Base-by-base conservation (phyloP, 2,888 invertebrate genomes). In the Copidosoma aretas region DNA sequence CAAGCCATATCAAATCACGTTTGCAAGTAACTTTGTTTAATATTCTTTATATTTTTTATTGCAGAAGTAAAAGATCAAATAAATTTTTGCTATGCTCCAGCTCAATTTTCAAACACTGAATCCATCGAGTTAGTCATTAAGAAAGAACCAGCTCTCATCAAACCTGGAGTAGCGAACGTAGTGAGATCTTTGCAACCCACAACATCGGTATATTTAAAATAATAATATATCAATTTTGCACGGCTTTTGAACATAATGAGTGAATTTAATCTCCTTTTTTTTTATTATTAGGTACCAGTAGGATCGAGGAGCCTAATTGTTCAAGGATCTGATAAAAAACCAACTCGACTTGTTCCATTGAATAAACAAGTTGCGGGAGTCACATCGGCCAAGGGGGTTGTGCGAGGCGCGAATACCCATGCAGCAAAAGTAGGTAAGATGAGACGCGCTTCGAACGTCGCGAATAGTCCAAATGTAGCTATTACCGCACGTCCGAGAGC, bases 61-160 rank as follows among this genome's bases (percentile, higher is more conserved):
- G 43, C 19, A 69, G 69, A 32, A 41, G 58, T 64, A 32, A 52
- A 64, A 22, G 68, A 68, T 4, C 68, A 60, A 22, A 19, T 64
- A 22, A 64, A 53, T 41, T 15, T 71, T 43, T 64, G 64, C 63
- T 70, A 64, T 46, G 43, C 57, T 32, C 25, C 57, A 56, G 17
- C 71, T 51, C 53, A 58, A 67, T 43, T 49, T 12, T 32, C 43
- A 46, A 46, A 46, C 73, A 79, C 75, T 74, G 73, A 77, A 67
- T 76, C 74, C 51, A 73, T 75, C 69, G 77, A 78, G 67, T 67
- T 77, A 52, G 68, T 77, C 64, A 72, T 77, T 12, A 80, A 80
- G 67, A 76, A 79, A 72, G 74, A 75, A 69, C 60, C 75, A 62
- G 63, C 67, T 61, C 75, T 76, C 70, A 74, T 77, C 74, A 72